Percentiles rank a stretch among this genome's conserved stretches.
These are phyloP conservation scores for Mormyrus proboscirostris DNA, from an alignment of 2,797 vertebrate species.

Conservation along the genomic window DNA sequence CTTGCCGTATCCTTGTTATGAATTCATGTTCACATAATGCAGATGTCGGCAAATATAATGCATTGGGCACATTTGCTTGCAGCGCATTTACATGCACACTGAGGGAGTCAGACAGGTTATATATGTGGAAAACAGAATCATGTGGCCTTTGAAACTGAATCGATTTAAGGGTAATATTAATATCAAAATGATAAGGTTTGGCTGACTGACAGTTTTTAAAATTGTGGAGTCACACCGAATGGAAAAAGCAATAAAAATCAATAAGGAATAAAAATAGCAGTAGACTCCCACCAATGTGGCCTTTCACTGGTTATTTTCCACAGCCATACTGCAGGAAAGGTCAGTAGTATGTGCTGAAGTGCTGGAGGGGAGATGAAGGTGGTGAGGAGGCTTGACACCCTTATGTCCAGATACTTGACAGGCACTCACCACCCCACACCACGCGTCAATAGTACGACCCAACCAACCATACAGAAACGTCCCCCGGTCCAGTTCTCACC, in stretches of 20 bases:
- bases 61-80: neutral
- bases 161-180: constrained; percentile 37
- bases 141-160: constrained; percentile 38
- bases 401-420: neutral
- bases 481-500: neutral
- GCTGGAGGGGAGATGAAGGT: neutral
- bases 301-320: constrained; percentile 45
- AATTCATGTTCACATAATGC: neutral
- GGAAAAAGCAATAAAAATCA: constrained; percentile 45
- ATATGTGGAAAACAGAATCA: constrained; percentile 21
- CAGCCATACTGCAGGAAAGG: constrained; percentile 43
- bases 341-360: constrained; percentile 44
- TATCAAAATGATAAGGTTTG: constrained; percentile 35
- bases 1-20: neutral
- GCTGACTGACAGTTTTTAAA: constrained; percentile 47
- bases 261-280: constrained; percentile 36
- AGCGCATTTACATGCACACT: neutral
- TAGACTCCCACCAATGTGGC: constrained; percentile 38
- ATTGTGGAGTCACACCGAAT: constrained; percentile 42
- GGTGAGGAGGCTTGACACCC: neutral
- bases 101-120: constrained; percentile 16
- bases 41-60: neutral
- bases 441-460: neutral
- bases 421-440: neutral
- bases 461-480: neutral